Percentiles rank a stretch among this genome's conserved stretches.
These are phyloP conservation scores for Lynx canadensis DNA, from an alignment of 2,113 vertebrate genomes.

Conservation along the genomic window DNA sequence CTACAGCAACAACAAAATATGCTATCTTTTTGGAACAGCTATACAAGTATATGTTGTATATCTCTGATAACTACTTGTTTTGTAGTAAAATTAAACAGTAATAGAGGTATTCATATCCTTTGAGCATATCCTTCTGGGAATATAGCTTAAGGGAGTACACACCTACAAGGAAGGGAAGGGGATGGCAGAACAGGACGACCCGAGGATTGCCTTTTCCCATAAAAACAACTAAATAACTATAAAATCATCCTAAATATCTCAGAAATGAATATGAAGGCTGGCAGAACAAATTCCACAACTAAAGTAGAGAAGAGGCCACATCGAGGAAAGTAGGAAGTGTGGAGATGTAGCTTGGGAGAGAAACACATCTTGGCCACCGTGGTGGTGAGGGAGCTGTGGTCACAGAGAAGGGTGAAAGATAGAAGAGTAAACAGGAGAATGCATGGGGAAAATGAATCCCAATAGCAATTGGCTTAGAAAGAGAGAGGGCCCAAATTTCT, in stretches of 20 bases:
- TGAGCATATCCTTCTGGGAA: background rate
- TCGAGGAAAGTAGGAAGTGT: background rate
- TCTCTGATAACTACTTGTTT: background rate
- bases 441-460: background rate
- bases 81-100: background rate
- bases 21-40: background rate
- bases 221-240: background rate
- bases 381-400: background rate
- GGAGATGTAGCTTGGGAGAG: background rate
- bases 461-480: background rate
- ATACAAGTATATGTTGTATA: background rate
- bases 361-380: background rate
- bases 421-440: background rate
- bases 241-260: background rate
- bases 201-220: background rate
- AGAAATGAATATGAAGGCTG: background rate
- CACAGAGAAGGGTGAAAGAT: background rate
- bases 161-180: background rate
- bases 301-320: background rate
- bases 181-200: background rate
- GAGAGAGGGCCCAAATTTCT: background rate
- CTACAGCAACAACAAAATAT: background rate
- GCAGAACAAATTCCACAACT: background rate
- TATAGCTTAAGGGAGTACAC: background rate
- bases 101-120: background rate